A percentile compares a stretch with the other conserved stretches of the same genome.
phyloP scores from a whole-genome alignment of 2,113 vertebrate species.

The Oreochromis aureus region DNA sequence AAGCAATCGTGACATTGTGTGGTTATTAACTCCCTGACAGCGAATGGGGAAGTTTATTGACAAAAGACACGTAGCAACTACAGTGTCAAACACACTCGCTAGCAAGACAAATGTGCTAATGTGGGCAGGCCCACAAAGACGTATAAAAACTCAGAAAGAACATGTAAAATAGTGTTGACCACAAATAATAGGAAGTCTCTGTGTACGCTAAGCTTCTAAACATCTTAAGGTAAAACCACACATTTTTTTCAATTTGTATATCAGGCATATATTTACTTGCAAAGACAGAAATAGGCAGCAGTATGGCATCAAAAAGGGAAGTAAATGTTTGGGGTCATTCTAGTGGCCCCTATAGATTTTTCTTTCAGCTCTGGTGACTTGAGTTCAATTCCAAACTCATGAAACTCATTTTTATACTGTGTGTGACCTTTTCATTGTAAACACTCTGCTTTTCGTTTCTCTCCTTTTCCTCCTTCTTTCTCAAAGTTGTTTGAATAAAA shows the following conservation, averaged over 20 bases:
- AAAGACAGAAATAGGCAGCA: background rate
- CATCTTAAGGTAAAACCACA: background rate
- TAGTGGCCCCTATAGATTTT: background rate
- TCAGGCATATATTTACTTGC: background rate
- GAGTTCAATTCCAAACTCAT: background rate
- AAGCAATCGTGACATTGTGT: background rate
- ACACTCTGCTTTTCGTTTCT: background rate
- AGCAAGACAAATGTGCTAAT: background rate
- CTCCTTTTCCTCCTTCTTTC: background rate
- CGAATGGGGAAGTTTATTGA: conserved; percentile 2
- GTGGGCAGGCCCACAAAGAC: too few relatives aligned
- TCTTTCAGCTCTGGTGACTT: background rate
- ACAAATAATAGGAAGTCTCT: background rate
- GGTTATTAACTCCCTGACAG: background rate
- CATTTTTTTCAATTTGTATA: background rate
- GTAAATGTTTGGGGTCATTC: background rate
- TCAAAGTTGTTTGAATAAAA: background rate
- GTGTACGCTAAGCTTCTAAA: background rate
- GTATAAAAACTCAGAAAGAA: background rate
- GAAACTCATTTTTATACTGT: background rate
- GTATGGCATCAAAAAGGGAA: background rate
- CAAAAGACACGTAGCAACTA: background rate
- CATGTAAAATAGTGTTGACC: background rate
- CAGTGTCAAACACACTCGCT: background rate
- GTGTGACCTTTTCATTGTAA: background rate